These are phyloP conservation scores for Nothobranchius furzeri DNA, from an alignment of 2,113 vertebrate species.

Conservation along the genomic window DNA sequence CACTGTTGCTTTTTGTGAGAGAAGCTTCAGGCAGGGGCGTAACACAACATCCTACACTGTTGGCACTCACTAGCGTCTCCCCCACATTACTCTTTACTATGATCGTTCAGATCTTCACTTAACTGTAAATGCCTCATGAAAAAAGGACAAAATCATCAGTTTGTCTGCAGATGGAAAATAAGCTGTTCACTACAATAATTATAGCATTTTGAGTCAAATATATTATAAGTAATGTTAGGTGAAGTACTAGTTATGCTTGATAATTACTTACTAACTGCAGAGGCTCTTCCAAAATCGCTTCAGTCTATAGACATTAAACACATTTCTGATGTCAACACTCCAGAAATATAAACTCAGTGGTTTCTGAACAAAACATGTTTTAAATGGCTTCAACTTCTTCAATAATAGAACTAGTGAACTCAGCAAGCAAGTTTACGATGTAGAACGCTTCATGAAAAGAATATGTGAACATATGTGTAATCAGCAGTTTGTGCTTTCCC, in stretches of 20 bases:
- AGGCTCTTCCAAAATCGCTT: background rate
- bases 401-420: conserved; percentile 15
- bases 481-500: background rate
- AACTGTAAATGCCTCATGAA: too few species aligned
- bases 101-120: too few species aligned
- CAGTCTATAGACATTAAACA: background rate
- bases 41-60: too few species aligned
- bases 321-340: background rate
- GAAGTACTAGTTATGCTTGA: background rate
- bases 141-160: too few species aligned
- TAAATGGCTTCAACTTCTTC: background rate
- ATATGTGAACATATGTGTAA: background rate
- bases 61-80: too few species aligned
- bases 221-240: background rate
- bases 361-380: background rate
- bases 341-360: background rate
- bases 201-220: too few species aligned
- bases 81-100: too few species aligned
- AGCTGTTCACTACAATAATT: too few species aligned
- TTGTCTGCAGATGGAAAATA: too few species aligned
- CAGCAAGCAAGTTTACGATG: conserved; percentile 4
- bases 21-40: too few species aligned
- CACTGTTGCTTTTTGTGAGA: too few species aligned
- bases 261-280: background rate
- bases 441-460: background rate